Percentiles rank a stretch among this genome's conserved stretches.
Conservation (phyloP, 1,140 invertebrate species). For the Probaryconus sp. region DNA sequence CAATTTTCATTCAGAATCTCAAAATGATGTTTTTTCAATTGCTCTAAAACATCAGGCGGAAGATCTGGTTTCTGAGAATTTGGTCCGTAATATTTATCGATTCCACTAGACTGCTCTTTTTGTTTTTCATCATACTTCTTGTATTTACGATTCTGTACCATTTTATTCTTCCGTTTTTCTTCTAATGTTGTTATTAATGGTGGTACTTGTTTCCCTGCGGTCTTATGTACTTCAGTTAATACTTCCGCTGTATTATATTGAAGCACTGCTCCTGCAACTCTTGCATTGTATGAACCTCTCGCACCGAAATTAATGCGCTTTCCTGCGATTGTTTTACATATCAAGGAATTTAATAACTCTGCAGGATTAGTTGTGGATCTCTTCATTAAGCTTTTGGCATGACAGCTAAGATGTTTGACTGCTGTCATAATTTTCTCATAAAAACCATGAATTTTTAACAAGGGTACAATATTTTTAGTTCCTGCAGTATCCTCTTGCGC, state of each 20-base stretch:
- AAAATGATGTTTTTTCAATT: no score
- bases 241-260: constrained; percentile 59
- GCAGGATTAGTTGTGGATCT: constrained; percentile 71
- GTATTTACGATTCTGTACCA: constrained; percentile 1
- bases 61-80: neutral
- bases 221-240: constrained; percentile 14
- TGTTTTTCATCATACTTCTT: no score
- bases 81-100: constrained; percentile 48
- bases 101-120: no score
- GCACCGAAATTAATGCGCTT: constrained; percentile 69
- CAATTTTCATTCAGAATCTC: neutral
- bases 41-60: neutral
- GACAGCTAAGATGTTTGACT: constrained; percentile 16
- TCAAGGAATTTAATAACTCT: constrained; percentile 69
- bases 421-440: constrained; percentile 28
- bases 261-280: constrained; percentile 61
- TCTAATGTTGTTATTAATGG: constrained; percentile 7
- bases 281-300: constrained; percentile 56
- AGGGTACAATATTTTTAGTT: constrained; percentile 32
- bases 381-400: constrained; percentile 54
- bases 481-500: neutral
- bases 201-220: constrained; percentile 2
- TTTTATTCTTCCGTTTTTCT: neutral
- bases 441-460: constrained; percentile 40
- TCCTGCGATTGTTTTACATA: constrained; percentile 69